phyloP scores from a whole-genome alignment of 2,888 invertebrate species.

The Ecdyonurus torrentis region DNA sequence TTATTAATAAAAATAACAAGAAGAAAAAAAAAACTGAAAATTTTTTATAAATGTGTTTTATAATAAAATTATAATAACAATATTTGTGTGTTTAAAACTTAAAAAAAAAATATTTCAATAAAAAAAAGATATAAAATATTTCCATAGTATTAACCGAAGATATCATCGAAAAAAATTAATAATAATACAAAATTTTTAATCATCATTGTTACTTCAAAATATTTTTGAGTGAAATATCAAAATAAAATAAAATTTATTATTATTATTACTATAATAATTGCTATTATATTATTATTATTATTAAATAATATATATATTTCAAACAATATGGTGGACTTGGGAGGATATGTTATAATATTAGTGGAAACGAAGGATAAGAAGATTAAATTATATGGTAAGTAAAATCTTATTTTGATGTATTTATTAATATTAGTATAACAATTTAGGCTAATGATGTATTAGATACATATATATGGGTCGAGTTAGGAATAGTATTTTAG shows the following conservation, averaged over 20 bases:
- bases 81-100: neutral
- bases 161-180: neutral
- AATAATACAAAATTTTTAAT: neutral
- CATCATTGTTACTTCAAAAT: neutral
- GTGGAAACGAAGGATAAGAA: constrained; percentile 88
- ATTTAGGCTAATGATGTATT: neutral
- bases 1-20: neutral
- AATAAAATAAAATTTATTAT: neutral
- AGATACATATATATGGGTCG: too few relatives aligned
- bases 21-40: neutral
- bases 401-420: neutral
- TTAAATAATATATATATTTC: constrained; percentile 1
- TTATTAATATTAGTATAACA: neutral
- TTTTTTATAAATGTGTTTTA: neutral
- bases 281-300: neutral
- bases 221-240: neutral
- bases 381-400: constrained; percentile 77
- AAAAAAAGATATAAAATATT: neutral
- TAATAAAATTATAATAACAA: neutral
- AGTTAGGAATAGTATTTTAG: too few relatives aligned
- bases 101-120: neutral
- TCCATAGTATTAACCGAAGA: neutral
- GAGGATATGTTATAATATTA: constrained; percentile 88
- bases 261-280: neutral
- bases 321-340: constrained; percentile 61